Base-by-base conservation (phyloP, 2,113 vertebrate species). In the Pteropus alecto region DNA sequence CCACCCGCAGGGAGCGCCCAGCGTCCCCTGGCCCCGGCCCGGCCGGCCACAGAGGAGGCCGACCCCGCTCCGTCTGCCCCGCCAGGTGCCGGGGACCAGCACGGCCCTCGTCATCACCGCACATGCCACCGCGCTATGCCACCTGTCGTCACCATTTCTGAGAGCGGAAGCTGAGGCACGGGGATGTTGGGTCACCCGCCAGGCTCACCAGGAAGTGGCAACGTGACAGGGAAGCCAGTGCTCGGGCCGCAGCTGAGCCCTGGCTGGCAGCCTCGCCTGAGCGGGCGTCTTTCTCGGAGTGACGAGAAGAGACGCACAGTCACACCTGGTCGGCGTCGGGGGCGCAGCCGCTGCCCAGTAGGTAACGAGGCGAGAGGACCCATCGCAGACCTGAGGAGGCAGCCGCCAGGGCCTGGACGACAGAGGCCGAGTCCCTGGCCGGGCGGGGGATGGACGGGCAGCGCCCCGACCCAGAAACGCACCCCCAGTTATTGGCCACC, bases 101-200 rank as follows among this genome's bases (percentile, higher is more conserved):
- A 13, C 1, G 15, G 0, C 0, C 6, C 30, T 28, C 38, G 2
- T 8, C n/a, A 10, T 26, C 2, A 21, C 3, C 2, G 8, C 0
- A 8, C 1, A 5, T 3, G 5, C 7, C 15, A 0, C 15, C 3
- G 15, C 30, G 2, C 0, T 0, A 1, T 3, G 2, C 7, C 18
- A 11, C 26, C 15, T 9, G 6, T 2, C 9, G 1, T 11, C 19
- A 14, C 28, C 48, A 1, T 13, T 11, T 6, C 28, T 0, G 48
- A 70, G 54, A 16, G 60, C 22, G 48, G n/a, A 54, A 38, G 54
- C 48, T 0, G 28, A 56, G 74, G 26, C 28, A 4, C 2, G 0
- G 46, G 30, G 63, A 16, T 11, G 4, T n/a, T 21, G 9, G 1
- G 28, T 8, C 18, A 10, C 19, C 28, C 26, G 43, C 10, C 65